Evolutionary conservation across 1,140 invertebrate species (phyloP), one percentile per base, ranked within the genome.

Genomic region (Cheumatopsyche charites): DNA sequence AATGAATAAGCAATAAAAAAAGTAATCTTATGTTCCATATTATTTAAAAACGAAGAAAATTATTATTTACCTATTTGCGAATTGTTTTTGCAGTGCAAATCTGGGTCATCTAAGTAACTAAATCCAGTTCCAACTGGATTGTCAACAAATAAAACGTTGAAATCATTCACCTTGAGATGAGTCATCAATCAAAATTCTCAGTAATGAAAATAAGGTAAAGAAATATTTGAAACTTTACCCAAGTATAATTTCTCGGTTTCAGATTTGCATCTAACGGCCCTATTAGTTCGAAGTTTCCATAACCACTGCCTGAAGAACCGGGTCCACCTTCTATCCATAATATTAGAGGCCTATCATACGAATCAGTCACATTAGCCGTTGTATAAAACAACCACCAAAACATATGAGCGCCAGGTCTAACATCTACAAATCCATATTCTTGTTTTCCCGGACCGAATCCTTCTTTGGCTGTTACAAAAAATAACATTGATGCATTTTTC

Each of bases 111-210:
- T 0, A 90, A 90, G 77, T 94, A 94, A 80, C 93, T 95, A 79
- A 88, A 96, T 0, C 94, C 94, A 13, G 92, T 87, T 1, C 94
- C 94, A 3, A 96, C 93, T 0, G 94, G 94, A 80, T 94, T 95
- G 78, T 96, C 94, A 13, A 96, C 88, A 78, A 95, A 95, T 0
- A 96, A 77, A 3, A 97, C 86, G 79, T 94, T 96, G 77, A 91
- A 89, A 73, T 90, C 81, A 73, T 88, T 88, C 13, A 92, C 87
- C 90, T 91, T 85, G 6, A 79, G 80, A 68, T 9, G 7, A 19
- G n/a, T n/a, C n/a, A n/a, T n/a, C n/a, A n/a, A n/a, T n/a, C n/a
- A n/a, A 13, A 1, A 29, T 62, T n/a, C 13, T 21, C 19, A n/a
- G n/a, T n/a, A n/a, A 61, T 21, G 12, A 9, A 25, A 21, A 61